These are phyloP conservation scores for Phyllotreta striolata DNA, from an alignment of 2,888 invertebrate species.

Conservation along the genomic window DNA sequence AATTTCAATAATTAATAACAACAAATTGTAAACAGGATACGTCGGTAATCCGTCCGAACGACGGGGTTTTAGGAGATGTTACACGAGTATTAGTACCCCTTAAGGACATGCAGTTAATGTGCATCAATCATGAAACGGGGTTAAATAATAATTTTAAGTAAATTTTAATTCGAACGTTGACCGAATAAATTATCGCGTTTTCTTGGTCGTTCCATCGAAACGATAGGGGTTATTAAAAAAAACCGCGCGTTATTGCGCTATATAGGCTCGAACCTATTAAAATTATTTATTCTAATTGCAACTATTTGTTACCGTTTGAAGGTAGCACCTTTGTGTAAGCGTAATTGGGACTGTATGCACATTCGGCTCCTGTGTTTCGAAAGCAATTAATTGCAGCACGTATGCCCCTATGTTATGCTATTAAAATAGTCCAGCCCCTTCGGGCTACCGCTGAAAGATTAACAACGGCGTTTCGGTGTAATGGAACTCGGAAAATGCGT, in stretches of 20 bases:
- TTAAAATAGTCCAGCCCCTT: conserved; percentile 8
- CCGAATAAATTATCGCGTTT: background rate
- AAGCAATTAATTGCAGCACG: conserved; percentile 7
- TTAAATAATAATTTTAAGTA: too few species aligned
- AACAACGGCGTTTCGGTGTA: too few species aligned
- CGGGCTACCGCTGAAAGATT: conserved; percentile 9
- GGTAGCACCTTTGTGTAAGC: conserved; percentile 7
- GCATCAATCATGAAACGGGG: too few species aligned
- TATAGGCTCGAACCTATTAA: background rate
- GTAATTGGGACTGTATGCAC: background rate
- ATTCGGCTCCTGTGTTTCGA: conserved; percentile 16
- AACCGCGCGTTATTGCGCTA: background rate
- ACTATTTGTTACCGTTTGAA: conserved; percentile 8
- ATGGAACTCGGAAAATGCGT: too few species aligned
- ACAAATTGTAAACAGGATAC: conserved; percentile 26
- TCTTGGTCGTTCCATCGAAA: conserved; percentile 2
- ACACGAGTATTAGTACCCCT: too few species aligned
- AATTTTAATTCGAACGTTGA: too few species aligned
- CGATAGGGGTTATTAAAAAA: conserved; percentile 11
- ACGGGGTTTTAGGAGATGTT: background rate
- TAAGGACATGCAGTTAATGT: too few species aligned
- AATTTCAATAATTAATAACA: conserved; percentile 32
- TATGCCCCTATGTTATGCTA: conserved; percentile 13
- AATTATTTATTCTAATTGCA: conserved; percentile 8
- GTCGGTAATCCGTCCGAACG: conserved; percentile 16